phyloP scores from a whole-genome alignment of 1,140 invertebrate species.

The Frieseomelitta varia region DNA sequence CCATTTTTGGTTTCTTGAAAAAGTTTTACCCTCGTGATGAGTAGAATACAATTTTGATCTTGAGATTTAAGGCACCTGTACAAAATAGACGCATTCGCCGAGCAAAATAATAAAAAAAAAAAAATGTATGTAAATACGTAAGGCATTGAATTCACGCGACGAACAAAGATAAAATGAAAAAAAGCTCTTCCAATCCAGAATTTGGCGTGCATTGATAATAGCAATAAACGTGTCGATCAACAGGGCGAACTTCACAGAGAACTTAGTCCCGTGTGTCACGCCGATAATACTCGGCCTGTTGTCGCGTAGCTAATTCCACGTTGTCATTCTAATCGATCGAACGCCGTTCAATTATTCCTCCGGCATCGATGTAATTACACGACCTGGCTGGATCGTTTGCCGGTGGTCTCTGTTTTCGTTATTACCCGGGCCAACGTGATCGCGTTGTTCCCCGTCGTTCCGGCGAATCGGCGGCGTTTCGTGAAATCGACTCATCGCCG shows the following conservation, averaged over 20 bases:
- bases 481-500: not conserved
- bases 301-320: constrained; percentile 32
- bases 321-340: constrained; percentile 48
- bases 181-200: not conserved
- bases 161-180: not conserved
- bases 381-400: not conserved
- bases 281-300: constrained; percentile 26
- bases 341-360: constrained; percentile 37
- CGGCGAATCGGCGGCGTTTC: constrained; percentile 7
- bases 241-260: not conserved
- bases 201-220: constrained; percentile 14
- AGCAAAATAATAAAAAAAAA: too few relatives aligned
- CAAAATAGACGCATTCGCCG: not conserved
- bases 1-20: too few relatives aligned
- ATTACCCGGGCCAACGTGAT: not conserved
- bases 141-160: not conserved
- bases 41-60: too few relatives aligned
- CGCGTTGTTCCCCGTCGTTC: not conserved
- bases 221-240: not conserved
- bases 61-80: not conserved
- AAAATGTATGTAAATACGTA: too few relatives aligned
- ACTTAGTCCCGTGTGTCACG: not conserved
- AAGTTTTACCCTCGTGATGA: too few relatives aligned
- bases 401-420: constrained; percentile 3
- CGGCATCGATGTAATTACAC: constrained; percentile 24